phyloP scores from a whole-genome alignment of 2,888 invertebrate genomes.

The Melanostoma mellinum region DNA sequence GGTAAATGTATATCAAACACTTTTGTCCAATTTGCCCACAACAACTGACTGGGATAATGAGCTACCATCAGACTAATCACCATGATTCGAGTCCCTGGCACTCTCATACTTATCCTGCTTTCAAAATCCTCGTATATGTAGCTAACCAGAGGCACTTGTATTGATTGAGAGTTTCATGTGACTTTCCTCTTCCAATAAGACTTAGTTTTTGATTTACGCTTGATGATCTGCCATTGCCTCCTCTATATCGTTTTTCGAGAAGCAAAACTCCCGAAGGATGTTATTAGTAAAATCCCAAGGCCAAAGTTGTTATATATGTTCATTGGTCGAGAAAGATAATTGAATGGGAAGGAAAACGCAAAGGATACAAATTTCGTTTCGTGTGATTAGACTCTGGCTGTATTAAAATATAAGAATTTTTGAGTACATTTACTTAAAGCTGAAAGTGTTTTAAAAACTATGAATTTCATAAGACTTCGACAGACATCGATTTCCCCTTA shows the following conservation, averaged over 20 bases:
- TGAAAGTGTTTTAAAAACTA: too few relatives aligned
- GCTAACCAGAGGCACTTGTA: neutral
- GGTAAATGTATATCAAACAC: neutral
- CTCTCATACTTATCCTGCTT: neutral
- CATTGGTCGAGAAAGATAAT: neutral
- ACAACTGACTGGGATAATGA: conserved; percentile 64
- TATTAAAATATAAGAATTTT: too few relatives aligned
- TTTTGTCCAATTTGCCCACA: conserved; percentile 56
- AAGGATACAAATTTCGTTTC: conserved; percentile 6
- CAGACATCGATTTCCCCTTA: too few relatives aligned
- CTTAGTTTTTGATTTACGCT: conserved; percentile 56
- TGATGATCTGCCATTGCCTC: conserved; percentile 39
- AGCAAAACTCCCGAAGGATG: conserved; percentile 58
- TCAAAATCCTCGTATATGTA: conserved; percentile 16
- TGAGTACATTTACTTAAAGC: too few relatives aligned
- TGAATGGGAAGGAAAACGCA: conserved; percentile 32
- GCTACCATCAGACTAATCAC: conserved; percentile 46
- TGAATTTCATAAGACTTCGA: too few relatives aligned
- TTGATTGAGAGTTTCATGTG: conserved; percentile 58
- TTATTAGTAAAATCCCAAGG: conserved; percentile 56
- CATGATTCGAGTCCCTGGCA: conserved; percentile 26
- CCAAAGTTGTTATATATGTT: conserved; percentile 1
- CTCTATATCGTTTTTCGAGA: conserved; percentile 9
- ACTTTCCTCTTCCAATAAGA: conserved; percentile 41
- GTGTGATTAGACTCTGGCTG: too few relatives aligned